phyloP scores from a whole-genome alignment of 2,888 invertebrate species.

The Microplitis manilae region DNA sequence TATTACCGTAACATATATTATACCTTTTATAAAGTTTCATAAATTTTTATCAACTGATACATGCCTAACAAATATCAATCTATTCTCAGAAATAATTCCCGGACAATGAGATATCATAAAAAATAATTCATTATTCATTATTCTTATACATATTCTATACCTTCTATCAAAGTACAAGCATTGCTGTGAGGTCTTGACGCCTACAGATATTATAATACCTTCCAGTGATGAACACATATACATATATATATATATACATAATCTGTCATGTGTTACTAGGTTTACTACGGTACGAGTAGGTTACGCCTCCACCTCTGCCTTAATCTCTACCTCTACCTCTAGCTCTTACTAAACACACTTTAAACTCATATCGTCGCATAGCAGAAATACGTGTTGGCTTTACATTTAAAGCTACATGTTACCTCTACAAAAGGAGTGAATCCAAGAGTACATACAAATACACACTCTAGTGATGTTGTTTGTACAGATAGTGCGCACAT shows the following conservation, averaged over 20 bases:
- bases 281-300: neutral
- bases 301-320: neutral
- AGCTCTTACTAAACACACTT: neutral
- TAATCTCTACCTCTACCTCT: neutral
- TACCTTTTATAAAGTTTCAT: no score
- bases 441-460: neutral
- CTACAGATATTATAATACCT: conserved; percentile 19
- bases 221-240: conserved; percentile 1
- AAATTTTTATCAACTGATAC: no score
- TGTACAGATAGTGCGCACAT: neutral
- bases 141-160: neutral
- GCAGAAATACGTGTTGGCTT: neutral
- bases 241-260: neutral
- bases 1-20: no score
- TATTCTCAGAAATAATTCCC: neutral
- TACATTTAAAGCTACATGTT: neutral
- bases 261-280: neutral
- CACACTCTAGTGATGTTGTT: no score
- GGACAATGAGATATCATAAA: neutral
- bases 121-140: neutral
- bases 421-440: neutral
- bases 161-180: neutral
- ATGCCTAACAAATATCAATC: neutral
- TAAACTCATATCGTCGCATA: neutral
- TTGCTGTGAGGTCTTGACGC: conserved; percentile 26